phyloP scores from a whole-genome alignment of 37 sponge, comb jelly and placozoan species.

The Eunapius fragilis region DNA sequence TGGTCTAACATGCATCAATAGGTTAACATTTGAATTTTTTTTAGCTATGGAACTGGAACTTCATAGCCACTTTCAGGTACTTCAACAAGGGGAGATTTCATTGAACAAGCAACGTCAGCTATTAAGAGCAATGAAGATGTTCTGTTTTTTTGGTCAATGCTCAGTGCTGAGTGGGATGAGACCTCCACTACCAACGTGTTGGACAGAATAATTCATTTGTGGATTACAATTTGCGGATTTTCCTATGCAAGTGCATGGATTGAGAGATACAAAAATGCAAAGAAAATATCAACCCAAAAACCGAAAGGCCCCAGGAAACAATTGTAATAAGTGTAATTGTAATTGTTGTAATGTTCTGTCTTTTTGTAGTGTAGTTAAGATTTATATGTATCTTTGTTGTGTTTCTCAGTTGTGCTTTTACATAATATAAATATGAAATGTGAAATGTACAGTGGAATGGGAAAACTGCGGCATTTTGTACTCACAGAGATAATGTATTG shows the following conservation, averaged over 20 bases:
- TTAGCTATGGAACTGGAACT: conserved; percentile 17
- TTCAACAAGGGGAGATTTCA: not conserved
- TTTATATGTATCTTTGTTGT: no score
- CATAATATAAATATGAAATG: no score
- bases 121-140: conserved; percentile 14
- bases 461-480: no score
- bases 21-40: conserved; percentile 1
- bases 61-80: not conserved
- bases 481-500: no score
- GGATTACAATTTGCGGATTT: conserved; percentile 12
- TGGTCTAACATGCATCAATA: conserved; percentile 18
- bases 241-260: conserved; percentile 28
- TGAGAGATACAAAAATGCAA: conserved; percentile 11
- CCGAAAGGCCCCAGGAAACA: conserved; percentile 22
- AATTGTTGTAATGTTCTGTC: no score
- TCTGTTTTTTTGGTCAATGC: conserved; percentile 3
- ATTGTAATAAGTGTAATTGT: no score
- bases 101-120: not conserved
- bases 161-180: conserved; percentile 23
- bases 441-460: no score
- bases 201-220: not conserved
- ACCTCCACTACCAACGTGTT: not conserved
- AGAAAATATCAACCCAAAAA: conserved; percentile 24
- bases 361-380: no score
- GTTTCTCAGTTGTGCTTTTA: no score